These are phyloP conservation scores for Myotis davidii DNA, from an alignment of 2,113 vertebrate species.

Conservation along the genomic window DNA sequence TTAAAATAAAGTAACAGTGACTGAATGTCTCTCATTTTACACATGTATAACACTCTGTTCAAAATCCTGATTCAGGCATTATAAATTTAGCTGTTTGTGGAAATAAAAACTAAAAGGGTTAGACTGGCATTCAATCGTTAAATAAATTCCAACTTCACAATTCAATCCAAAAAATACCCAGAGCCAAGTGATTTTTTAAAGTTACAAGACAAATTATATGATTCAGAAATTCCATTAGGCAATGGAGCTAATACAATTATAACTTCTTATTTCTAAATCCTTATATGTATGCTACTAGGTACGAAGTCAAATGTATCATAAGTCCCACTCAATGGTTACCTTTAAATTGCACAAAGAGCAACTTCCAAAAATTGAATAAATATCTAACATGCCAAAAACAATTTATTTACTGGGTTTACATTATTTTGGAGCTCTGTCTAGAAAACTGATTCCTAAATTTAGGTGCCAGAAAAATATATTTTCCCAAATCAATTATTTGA, in stretches of 20 bases:
- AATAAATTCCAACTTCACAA: slow-evolving; percentile 44
- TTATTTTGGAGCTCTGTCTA: slow-evolving; percentile 40
- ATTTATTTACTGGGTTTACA: background rate
- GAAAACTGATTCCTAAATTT: slow-evolving; percentile 40
- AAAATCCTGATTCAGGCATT: slow-evolving; percentile 34
- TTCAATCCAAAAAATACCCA: slow-evolving; percentile 34
- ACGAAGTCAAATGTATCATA: slow-evolving; percentile 34
- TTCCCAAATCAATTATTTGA: slow-evolving; percentile 35
- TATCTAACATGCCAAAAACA: slow-evolving; percentile 31
- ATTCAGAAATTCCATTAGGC: slow-evolving; percentile 36
- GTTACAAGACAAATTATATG: slow-evolving; percentile 22
- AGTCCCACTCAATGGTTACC: background rate
- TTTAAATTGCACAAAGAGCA: slow-evolving; percentile 33
- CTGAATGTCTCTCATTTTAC: background rate
- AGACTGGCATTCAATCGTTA: slow-evolving; percentile 22
- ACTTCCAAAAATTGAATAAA: slow-evolving; percentile 39
- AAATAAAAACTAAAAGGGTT: slow-evolving; percentile 54
- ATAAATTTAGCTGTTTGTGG: background rate
- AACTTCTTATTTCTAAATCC: slow-evolving; percentile 13
- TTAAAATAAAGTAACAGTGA: background rate
- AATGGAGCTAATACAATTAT: background rate
- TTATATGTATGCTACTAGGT: background rate
- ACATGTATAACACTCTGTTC: background rate
- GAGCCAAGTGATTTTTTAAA: background rate
- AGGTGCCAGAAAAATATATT: background rate